phyloP scores from a whole-genome alignment of 2,888 invertebrate species.

The Oconnorella tubifera region DNA sequence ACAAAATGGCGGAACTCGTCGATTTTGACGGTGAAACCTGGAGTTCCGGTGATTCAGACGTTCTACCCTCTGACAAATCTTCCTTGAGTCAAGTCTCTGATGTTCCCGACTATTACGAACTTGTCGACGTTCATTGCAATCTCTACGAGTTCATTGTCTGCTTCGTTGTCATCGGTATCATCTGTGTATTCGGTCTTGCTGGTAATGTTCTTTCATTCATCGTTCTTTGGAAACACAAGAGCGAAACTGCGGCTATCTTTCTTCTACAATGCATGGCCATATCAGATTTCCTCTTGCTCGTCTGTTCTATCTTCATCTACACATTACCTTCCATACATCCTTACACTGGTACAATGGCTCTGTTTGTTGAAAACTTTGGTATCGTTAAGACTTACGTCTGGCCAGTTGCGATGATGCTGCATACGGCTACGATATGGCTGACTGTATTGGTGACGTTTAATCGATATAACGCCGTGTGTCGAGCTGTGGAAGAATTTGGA shows the following conservation, averaged over 20 bases:
- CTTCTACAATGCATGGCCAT: conserved; percentile 25
- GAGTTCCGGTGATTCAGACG: too few relatives aligned
- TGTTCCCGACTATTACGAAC: too few relatives aligned
- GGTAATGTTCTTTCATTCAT: conserved; percentile 31
- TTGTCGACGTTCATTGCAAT: too few relatives aligned
- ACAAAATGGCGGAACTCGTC: too few relatives aligned
- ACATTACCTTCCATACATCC: conserved; percentile 20
- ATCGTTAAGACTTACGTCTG: conserved; percentile 23
- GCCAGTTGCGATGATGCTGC: conserved; percentile 34
- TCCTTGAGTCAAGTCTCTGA: too few relatives aligned
- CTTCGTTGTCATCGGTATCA: conserved; percentile 20
- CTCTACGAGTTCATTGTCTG: conserved; percentile 25
- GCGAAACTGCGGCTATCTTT: conserved; percentile 28
- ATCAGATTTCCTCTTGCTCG: conserved; percentile 17
- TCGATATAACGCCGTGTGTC: conserved; percentile 31
- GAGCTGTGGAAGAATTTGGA: conserved; percentile 20
- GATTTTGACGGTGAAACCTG: too few relatives aligned
- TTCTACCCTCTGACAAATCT: too few relatives aligned
- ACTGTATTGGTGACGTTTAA: conserved; percentile 35
- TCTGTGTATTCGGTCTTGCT: conserved; percentile 25
- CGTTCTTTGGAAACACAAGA: conserved; percentile 28
- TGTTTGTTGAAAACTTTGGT: conserved; percentile 7
- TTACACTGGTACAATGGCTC: conserved; percentile 12
- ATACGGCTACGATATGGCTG: conserved; percentile 33
- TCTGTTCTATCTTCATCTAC: conserved; percentile 23